Conservation (phyloP, 2,797 vertebrate species). For the Poeciliopsis gracilis region DNA sequence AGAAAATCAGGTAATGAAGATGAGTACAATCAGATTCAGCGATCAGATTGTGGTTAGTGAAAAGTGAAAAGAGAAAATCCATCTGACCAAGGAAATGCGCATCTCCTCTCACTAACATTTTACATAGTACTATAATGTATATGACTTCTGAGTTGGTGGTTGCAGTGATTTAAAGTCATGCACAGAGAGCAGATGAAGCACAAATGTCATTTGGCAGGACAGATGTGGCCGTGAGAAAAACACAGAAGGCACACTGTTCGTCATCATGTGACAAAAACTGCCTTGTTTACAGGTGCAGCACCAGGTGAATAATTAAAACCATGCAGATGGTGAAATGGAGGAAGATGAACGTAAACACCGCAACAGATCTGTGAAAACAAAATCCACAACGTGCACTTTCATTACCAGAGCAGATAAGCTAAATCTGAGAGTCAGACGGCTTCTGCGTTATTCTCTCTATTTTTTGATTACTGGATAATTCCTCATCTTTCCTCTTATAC, state of each 20-base stretch:
- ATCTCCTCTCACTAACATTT: not conserved
- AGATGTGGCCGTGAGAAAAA: conserved; percentile 11
- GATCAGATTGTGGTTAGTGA: conserved; percentile 30
- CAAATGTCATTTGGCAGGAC: conserved; percentile 6
- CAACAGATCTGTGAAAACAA: conserved; percentile 33
- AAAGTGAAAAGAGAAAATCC: not conserved
- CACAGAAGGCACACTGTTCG: conserved; percentile 33
- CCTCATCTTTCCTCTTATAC: not conserved
- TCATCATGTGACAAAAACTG: conserved; percentile 52
- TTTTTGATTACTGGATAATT: conserved; percentile 16
- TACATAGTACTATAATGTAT: not conserved
- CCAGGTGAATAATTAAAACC: conserved; percentile 65
- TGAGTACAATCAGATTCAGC: conserved; percentile 29
- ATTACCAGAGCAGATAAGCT: conserved; percentile 50
- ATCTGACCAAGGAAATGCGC: not conserved
- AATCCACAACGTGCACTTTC: conserved; percentile 38
- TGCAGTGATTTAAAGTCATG: conserved; percentile 31
- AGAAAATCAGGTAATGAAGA: conserved; percentile 29
- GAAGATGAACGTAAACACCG: conserved; percentile 19
- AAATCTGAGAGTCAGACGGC: not conserved
- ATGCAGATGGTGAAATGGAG: conserved; percentile 15
- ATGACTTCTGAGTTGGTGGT: not conserved
- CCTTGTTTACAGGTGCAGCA: conserved; percentile 32
- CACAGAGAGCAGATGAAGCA: not conserved
- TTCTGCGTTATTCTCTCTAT: not conserved